A percentile compares a stretch with the other conserved stretches of the same genome.
phyloP scores from a whole-genome alignment of 2,113 vertebrate genomes.

The Chlorocebus sabaeus region DNA sequence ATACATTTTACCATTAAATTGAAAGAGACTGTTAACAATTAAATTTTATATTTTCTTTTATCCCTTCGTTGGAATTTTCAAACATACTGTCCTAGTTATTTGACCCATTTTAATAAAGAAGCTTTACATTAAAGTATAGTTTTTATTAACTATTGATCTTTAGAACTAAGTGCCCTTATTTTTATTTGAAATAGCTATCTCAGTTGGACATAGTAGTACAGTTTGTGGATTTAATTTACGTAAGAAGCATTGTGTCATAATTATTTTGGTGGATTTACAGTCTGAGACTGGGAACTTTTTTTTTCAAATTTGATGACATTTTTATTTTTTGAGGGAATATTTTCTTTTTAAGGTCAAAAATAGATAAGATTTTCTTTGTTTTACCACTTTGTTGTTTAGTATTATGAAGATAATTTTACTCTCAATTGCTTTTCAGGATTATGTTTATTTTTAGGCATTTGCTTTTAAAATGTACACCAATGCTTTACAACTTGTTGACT shows the following conservation, averaged over 20 bases:
- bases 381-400: background rate
- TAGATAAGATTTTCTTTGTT: background rate
- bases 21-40: background rate
- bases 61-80: conserved; percentile 28
- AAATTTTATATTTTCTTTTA: background rate
- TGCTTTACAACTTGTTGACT: background rate
- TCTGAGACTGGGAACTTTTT: background rate
- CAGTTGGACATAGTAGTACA: background rate
- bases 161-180: conserved; percentile 25
- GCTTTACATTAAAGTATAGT: background rate
- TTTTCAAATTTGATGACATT: background rate
- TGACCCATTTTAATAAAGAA: conserved; percentile 8
- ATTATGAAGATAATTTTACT: conserved; percentile 7
- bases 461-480: background rate
- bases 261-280: background rate
- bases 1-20: conserved; percentile 26
- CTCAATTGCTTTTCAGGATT: background rate
- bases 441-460: background rate
- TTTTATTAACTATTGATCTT: conserved; percentile 21
- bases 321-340: background rate
- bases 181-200: conserved; percentile 27
- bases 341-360: background rate
- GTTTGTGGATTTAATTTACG: background rate
- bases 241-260: conserved; percentile 13
- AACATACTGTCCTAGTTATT: background rate